Evolutionary conservation across 1,140 invertebrate species (phyloP).

Genomic region (Brachionus rotundiformis): DNA sequence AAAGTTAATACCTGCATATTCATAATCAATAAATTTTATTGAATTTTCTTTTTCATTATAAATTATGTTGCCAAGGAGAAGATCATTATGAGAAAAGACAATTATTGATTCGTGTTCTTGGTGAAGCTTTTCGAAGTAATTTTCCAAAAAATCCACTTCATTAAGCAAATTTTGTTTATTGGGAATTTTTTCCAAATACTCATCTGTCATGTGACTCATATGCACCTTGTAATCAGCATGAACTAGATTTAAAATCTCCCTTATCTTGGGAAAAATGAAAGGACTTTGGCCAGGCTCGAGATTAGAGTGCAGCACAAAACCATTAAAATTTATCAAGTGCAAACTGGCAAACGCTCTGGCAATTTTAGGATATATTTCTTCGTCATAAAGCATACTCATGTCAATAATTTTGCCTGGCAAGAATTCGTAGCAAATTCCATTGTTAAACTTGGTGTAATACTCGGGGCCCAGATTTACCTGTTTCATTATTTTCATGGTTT

Average conservation of each 20-base stretch:
- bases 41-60: constrained; percentile 71
- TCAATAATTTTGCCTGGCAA: constrained; percentile 79
- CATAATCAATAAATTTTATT: constrained; percentile 92
- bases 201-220: constrained; percentile 25
- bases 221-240: constrained; percentile 21
- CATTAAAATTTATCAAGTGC: constrained; percentile 44
- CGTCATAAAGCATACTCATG: constrained; percentile 71
- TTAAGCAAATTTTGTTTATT: neutral
- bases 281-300: neutral
- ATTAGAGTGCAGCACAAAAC: neutral
- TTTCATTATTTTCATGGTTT: constrained; percentile 50
- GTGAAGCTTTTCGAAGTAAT: constrained; percentile 55
- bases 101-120: constrained; percentile 60
- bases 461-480: constrained; percentile 5
- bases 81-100: constrained; percentile 96
- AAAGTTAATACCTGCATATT: constrained; percentile 90
- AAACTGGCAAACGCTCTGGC: constrained; percentile 53
- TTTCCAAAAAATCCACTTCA: constrained; percentile 47
- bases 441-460: constrained; percentile 77
- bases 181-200: neutral
- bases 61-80: constrained; percentile 89
- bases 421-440: constrained; percentile 90
- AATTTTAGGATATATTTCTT: constrained; percentile 65
- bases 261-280: constrained; percentile 41
- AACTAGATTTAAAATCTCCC: constrained; percentile 22